Base-by-base conservation (phyloP, 2,797 vertebrate genomes). In the Oophaga sylvatica region DNA sequence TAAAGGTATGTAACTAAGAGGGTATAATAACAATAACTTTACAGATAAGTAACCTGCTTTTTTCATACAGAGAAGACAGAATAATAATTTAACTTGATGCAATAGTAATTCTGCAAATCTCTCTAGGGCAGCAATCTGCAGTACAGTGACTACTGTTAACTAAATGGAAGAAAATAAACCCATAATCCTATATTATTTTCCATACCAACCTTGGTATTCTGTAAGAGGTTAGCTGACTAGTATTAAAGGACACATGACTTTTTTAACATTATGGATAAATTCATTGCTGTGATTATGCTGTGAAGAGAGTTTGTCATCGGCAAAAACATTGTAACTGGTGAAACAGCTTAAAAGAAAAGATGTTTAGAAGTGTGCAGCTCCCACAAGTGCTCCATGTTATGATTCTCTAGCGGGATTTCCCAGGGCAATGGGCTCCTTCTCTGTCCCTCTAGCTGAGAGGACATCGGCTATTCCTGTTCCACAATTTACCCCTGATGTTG, bases 11-110 rank as follows among this genome's bases (percentile, higher is more conserved):
- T 79, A 79, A 79, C 84, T 79, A 79, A 67, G 62, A 56, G 75
- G 60, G 84, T 79, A 67, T 79, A 67, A 86, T 79, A 79, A 86
- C 62, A 86, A 79, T 78, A 86, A 62, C 82, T 84, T 84, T 75
- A 62, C 20, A 84, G 68, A 75, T 75, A 84, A 84, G 67, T n/a
- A 76, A 84, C 56, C 22, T 10, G 48, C 56, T 71, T 83, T 81
- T 83, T 35, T 75, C 31, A 82, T 22, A 70, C 48, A 59, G 48
- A 73, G 56, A 83, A 60, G 29, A 75, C 70, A 84, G 82, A 84
- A 73, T 73, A 60, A 83, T 83, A 83, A 83, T 83, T 84, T 75
- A 59, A 60, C 31, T 75, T 26, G 75, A 84, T 45, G 82, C 57
- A 62, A 71, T 71, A 59, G 45, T 71, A 59, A 62, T 84, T 75